Base-by-base conservation (phyloP, 1,140 invertebrate species). In the Drosophila takahashii region DNA sequence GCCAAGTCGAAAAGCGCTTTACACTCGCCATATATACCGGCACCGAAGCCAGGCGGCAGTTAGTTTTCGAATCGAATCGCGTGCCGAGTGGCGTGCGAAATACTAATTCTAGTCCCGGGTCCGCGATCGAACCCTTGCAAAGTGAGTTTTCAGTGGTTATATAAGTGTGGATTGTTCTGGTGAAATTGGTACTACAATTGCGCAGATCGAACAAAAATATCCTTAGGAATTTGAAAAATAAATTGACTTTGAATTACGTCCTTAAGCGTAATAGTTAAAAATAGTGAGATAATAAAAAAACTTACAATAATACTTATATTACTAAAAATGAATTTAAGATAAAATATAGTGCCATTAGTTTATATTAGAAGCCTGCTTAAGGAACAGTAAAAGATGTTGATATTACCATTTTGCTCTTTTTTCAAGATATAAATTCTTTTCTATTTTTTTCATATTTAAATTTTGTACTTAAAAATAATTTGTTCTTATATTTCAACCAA, bases 31-130 rank as follows among this genome's bases (percentile, higher is more conserved):
- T 87, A 87, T 77, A 89, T 77, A 77, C 54, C 34, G 53, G 39
- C 13, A 22, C 36, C 41, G 15, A 60, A 59, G 53, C 10, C 34
- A 22, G 42, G 32, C 4, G 15, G 18, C 42, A 22, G 42, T 86
- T 72, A 87, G 84, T 89, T 73, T 56, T 39, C 48, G 45, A 69
- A 58, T 54, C 52, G 75, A 72, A 64, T 65, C 56, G 79, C 69
- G 60, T 44, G 42, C 60, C 37, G 47, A 73, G 56, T 53, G 56
- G 41, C 70, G 56, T 42, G 34, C 50, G 44, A 71, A 47, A 36
- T 48, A 72, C 39, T 32, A 59, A 39, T 37, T 37, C 47, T 48
- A 59, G 50, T 34, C 51, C 70, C 16, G 41, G 18, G 29, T 22
- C 11, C 54, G 10, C 37, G 45, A 77, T 34, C 47, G 62, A 67